Percentiles rank a stretch among this genome's conserved stretches.
phyloP scores from a whole-genome alignment of 2,113 vertebrate species.

The Halichoeres trimaculatus region DNA sequence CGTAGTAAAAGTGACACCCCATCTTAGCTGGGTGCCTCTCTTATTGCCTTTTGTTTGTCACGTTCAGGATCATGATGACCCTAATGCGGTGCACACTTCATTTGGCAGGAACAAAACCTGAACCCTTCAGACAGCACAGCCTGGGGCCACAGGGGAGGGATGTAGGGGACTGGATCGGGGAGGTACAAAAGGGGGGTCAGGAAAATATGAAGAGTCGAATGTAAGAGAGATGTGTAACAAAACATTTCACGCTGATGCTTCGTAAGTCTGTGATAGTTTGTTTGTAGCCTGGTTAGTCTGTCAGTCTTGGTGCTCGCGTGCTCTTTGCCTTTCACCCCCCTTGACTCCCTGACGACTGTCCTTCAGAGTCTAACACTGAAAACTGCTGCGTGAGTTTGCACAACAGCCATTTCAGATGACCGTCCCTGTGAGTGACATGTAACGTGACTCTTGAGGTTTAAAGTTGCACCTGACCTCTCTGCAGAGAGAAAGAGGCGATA shows the following conservation, averaged over 20 bases:
- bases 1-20: background rate
- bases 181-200: background rate
- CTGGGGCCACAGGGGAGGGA: constrained; percentile 14
- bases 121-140: constrained; percentile 28
- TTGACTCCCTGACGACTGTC: constrained; percentile 5
- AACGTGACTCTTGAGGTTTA: constrained; percentile 27
- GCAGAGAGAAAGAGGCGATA: constrained; percentile 2
- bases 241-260: background rate
- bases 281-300: background rate
- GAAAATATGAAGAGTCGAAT: constrained; percentile 5
- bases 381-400: constrained; percentile 40
- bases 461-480: constrained; percentile 8
- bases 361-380: constrained; percentile 31
- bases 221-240: background rate
- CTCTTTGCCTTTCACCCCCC: background rate
- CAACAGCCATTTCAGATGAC: constrained; percentile 29
- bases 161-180: background rate
- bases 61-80: constrained; percentile 49
- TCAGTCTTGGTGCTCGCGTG: background rate
- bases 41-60: constrained; percentile 33
- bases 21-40: background rate
- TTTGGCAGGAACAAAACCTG: constrained; percentile 71
- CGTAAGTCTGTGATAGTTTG: background rate
- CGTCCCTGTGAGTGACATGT: constrained; percentile 1
- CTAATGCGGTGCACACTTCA: constrained; percentile 62